Evolutionary conservation across 1,140 invertebrate genomes (phyloP), one percentile per base, ranked within the genome.

Genomic region (Heliconius hermathena): DNA sequence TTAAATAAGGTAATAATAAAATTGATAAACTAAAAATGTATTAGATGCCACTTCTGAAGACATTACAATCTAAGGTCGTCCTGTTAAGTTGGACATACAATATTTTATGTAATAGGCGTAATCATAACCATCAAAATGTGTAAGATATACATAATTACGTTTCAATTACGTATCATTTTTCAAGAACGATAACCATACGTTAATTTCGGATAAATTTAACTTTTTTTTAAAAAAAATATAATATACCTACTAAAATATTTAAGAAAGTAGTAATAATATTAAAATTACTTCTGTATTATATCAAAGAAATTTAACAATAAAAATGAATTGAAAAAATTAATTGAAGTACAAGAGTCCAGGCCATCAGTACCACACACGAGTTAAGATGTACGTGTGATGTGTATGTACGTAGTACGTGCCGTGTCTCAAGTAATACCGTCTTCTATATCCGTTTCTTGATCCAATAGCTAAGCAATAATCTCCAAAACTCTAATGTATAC

Each of bases 61-160:
- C 11, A 22, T 11, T 13, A 8, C 13, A 1, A 5, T 66, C 60
- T 66, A 36, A 66, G 26, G 3, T 26, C 13, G 6, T 29, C 8
- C n/a, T 66, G 22, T 22, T 13, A 29, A 26, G 60, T 9, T 66
- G 22, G 9, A 29, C 11, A 29, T 22, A 66, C 54, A 66, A 66
- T 29, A 75, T 76, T 76, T 80, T 36, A 73, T 46, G 36, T 80
- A 80, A 76, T 76, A 71, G 66, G 70, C 26, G 78, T 76, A 76
- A 80, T 80, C 70, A 66, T 80, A 80, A 38, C 78, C 49, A 75
- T 75, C 78, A 41, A 57, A 80, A 74, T 73, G 78, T 79, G 73
- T 80, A 36, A 76, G 60, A 46, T 72, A 76, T 80, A 76, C 66
- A 80, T 75, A 75, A 80, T 76, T 80, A 79, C 26, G 36, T 76